Base-by-base conservation (phyloP, 2,113 vertebrate species). In the Tricholaema leucomelas region DNA sequence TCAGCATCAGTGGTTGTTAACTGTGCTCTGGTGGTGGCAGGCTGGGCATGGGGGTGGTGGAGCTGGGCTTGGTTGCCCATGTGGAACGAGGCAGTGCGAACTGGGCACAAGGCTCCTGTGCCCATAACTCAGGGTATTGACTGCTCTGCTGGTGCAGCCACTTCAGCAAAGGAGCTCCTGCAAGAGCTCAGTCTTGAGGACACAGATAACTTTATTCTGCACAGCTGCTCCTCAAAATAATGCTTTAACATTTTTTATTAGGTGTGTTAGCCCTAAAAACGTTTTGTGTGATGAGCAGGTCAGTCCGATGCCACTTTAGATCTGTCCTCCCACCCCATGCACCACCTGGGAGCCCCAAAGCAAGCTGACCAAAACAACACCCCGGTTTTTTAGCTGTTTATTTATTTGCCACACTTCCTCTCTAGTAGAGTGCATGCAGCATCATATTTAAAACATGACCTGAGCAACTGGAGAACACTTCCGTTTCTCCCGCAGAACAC, bases 391-490 rank as follows among this genome's bases (percentile, higher is more conserved):
- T 77, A 76, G 59, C 59, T 94, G 71, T 88, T 94, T 93, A 86
- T 91, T 95, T 93, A 91, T 87, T 92, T 91, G 74, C 63, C 86
- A 78, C 73, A 30, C 85, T 88, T 87, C 80, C 66, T 93, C 92
- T 91, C 77, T 89, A 96, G 91, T 60, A 52, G 79, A 93, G 75
- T 85, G 65, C 67, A 73, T 28, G 35, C 67, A 85, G 50, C 82
- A 59, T 94, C 56, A 95, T 92, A 95, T 96, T 97, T 96, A 94
- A 96, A 97, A 93, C 55, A 83, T 87, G 93, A 91, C 92, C 59
- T 87, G 42, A 82, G 71, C 91, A 91, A 94, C 86, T 96, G 95
- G 96, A 96, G 96, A 97, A 90, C 65, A 92, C 91, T 91, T 95
- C 87, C 5, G 9, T 96, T 95, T 96, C 66, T 97, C 91, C 46